Conservation (phyloP, 2,113 vertebrate genomes). For the Sorex araneus region DNA sequence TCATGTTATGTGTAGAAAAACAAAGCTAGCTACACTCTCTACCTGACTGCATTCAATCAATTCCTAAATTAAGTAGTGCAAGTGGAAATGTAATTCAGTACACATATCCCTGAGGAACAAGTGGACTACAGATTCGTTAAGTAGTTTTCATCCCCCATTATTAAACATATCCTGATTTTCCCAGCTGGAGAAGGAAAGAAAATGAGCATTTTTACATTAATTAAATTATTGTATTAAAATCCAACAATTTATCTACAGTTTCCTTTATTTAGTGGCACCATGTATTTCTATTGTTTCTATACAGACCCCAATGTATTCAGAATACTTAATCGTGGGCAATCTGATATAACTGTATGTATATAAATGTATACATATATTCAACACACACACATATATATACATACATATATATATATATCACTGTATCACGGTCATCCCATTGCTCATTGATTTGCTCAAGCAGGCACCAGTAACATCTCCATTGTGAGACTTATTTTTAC, state of each 20-base stretch:
- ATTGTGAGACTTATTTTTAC: too few species aligned
- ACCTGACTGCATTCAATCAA: conserved; percentile 80
- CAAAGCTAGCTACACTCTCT: conserved; percentile 25
- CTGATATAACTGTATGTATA: too few species aligned
- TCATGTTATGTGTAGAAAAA: neutral
- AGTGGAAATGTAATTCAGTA: conserved; percentile 58
- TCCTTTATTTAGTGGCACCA: conserved; percentile 30
- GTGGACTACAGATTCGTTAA: neutral
- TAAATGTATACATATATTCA: too few species aligned
- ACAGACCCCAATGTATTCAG: too few species aligned
- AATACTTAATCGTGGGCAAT: too few species aligned
- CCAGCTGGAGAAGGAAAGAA: neutral
- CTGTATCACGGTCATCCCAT: too few species aligned
- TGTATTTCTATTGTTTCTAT: neutral
- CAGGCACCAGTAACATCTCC: too few species aligned
- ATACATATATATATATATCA: too few species aligned
- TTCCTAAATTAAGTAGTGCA: conserved; percentile 68
- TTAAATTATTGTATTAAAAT: conserved; percentile 28
- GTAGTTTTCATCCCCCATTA: conserved; percentile 21
- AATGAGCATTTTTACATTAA: neutral
- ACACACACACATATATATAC: too few species aligned
- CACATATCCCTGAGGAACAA: neutral
- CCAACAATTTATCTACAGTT: neutral
- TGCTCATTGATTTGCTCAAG: too few species aligned
- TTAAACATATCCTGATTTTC: conserved; percentile 46